Base-by-base conservation (phyloP, 1,140 invertebrate genomes). In the Heterodera carotae region DNA sequence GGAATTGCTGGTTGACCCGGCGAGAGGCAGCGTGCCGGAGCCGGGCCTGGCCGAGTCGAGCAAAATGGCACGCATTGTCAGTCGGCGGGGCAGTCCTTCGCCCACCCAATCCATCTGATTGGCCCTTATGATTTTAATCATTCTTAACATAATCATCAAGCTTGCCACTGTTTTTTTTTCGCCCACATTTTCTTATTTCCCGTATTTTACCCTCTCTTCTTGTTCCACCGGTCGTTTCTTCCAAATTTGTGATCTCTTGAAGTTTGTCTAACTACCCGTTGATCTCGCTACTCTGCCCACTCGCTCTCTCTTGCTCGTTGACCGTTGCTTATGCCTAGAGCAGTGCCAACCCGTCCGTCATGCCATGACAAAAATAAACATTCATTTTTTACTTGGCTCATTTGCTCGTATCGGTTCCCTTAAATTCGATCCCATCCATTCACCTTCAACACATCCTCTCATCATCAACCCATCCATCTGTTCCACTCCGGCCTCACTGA, bases 1-100 rank as follows among this genome's bases (percentile, higher is more conserved):
- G 22, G 72, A 74, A 62, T 56, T 74, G 72, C 0, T 64, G 15
- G 59, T 25, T 36, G 72, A 74, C 25, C 25, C 27, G 8, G 25
- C 22, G 15, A 59, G 18, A 4, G 8, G 8, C 27, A n/a, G 43
- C 6, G 22, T 36, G 59, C 53, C 43, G 71, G 39, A 74, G 15
- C 72, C 43, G 27, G 39, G 59, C 25, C 72, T 39, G 59, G 72
- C 34, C 59, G 72, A 56, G 36, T 56, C 72, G 59, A 33, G 39
- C 48, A 74, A 74, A 62, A 74, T 74, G 72, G 72, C 72, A 36
- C 72, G 72, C 59, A 74, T 74, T 74, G 72, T 74, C 64, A 74
- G 70, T 72, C 59, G 70, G 48, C 48, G 43, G 33, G 59, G 15
- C 64, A 31, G 29, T 64, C 72, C 72, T 15, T 29, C 56, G 12